Base-by-base conservation (phyloP, 2,888 invertebrate genomes). In the Melikaiella ostensackeni region DNA sequence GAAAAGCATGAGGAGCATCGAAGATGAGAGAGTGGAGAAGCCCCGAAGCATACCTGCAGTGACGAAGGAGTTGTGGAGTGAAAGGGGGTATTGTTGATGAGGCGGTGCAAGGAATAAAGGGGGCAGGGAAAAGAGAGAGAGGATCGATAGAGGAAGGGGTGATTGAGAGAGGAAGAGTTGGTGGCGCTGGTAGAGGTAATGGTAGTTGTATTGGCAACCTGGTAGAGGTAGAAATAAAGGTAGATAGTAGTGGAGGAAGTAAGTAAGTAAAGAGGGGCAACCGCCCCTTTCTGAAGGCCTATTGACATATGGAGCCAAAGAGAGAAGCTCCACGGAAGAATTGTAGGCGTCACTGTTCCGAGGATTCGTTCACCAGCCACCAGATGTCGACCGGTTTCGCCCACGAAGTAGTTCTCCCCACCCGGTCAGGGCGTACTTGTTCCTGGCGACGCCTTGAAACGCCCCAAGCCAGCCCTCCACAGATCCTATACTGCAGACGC, bases 401-500 rank as follows among this genome's bases (percentile, higher is more conserved):
- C 66, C 63, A 55, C 63, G 46, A 63, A 75, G 42, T 75, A 55
- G 64, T 63, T 63, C 63, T 61, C 57, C 64, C 61, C 21, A 61
- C 73, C 42, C 19, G 21, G 74, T 64, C 59, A 33, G 74, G 76
- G 76, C 66, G 74, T 63, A 42, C 30, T 59, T 46, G 62, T 30
- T 74, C 30, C 74, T 79, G 74, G 77, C 38, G 75, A 80, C 88
- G 84, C 88, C 88, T 82, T 73, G 85, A 74, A 82, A 86, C 89
- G 88, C 89, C 88, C 87, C 84, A 81, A 78, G 85, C 86, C 87
- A 59, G 85, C 86, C 88, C 87, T 86, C 88, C 84, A 84, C 79
- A 80, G 84, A 84, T 83, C 83, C 84, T 84, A 81, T 85, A 86
- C 83, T 87, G 88, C 91, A 91, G 91, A 91, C 88, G 91, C 84